These are phyloP conservation scores for human (Homo sapiens) DNA, from an alignment of 2,113 vertebrate species.

Conservation along the genomic window GRCh38 chr12:71390501-71391000, in stretches of 20 bases:
- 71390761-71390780: background rate
- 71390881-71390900: background rate
- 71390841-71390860: background rate
- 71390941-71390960: background rate
- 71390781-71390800: background rate
- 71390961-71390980: background rate
- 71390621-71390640: background rate
- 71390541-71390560: background rate
- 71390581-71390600: background rate
- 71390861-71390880: background rate
- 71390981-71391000: background rate
- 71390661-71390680: background rate
- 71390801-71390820: background rate
- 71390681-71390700: background rate
- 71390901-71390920: background rate
- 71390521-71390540: background rate
- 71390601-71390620: background rate
- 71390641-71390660: background rate
- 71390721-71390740: background rate
- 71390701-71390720: background rate
- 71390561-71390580: background rate
- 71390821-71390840: background rate
- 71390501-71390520: background rate
- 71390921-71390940: background rate
- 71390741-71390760: background rate